Evolutionary conservation across 2,888 invertebrate species (phyloP).

Genomic region (Ochropacha duplaris): DNA sequence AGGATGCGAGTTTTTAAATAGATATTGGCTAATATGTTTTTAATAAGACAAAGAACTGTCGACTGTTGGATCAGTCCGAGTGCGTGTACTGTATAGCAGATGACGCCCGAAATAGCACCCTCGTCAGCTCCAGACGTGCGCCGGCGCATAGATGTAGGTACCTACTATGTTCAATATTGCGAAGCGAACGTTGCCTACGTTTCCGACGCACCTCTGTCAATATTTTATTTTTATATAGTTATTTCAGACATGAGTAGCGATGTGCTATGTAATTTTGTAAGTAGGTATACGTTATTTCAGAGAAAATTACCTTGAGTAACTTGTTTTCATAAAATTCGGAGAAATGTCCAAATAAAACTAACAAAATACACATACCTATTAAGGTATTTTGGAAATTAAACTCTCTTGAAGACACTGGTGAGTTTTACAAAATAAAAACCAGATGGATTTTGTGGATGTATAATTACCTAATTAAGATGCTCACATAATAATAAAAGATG

Average conservation of each 20-base stretch:
- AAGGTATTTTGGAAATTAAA: neutral
- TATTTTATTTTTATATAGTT: conserved; percentile 70
- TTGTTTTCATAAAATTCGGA: neutral
- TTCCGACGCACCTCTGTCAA: conserved; percentile 61
- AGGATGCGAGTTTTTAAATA: conserved; percentile 59
- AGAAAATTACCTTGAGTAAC: conserved; percentile 31
- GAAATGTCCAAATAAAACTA: conserved; percentile 4
- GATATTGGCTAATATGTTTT: conserved; percentile 64
- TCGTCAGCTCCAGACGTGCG: conserved; percentile 73
- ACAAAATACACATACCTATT: neutral
- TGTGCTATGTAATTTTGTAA: conserved; percentile 21
- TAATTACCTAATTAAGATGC: too few species aligned
- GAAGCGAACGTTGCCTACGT: conserved; percentile 37
- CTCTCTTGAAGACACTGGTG: too few species aligned
- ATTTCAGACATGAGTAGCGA: conserved; percentile 51
- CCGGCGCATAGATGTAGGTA: conserved; percentile 49
- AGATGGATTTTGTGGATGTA: too few species aligned
- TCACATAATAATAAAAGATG: too few species aligned
- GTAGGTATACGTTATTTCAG: conserved; percentile 23
- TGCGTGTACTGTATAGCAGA: conserved; percentile 49
- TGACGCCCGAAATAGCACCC: conserved; percentile 71
- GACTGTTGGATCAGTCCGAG: conserved; percentile 61
- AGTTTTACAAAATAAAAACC: too few species aligned
- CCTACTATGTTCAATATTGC: conserved; percentile 46
- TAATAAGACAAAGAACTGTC: conserved; percentile 76